phyloP scores from a whole-genome alignment of 1,140 invertebrate genomes.

The Nasonia vitripennis region DNA sequence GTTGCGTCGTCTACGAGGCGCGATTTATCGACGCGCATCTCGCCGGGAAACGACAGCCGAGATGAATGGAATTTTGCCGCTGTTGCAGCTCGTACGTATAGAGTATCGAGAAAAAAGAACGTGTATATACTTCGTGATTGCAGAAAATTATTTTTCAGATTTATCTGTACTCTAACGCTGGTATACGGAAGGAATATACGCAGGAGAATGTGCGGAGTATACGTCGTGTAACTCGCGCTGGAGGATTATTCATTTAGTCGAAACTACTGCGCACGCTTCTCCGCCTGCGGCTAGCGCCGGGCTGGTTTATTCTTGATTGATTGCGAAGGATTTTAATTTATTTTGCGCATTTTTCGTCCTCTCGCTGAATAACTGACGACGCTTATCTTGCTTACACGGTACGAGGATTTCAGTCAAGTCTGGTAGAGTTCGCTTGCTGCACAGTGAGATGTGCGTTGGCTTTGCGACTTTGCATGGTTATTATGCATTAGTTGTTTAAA shows the following conservation, averaged over 20 bases:
- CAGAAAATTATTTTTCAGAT: not conserved
- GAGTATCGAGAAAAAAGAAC: not conserved
- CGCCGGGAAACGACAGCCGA: not conserved
- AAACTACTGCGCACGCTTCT: not conserved
- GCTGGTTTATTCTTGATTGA: not conserved
- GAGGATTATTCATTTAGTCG: slow-evolving; percentile 1
- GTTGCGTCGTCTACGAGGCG: not conserved
- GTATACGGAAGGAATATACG: not conserved
- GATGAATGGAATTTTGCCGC: not conserved
- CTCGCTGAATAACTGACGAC: not conserved
- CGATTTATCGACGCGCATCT: not conserved
- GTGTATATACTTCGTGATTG: not conserved
- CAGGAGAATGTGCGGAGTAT: not conserved
- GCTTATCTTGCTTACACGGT: not conserved
- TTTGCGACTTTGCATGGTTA: not conserved
- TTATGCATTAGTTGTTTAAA: not conserved
- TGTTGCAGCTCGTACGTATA: not conserved
- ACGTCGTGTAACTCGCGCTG: not conserved
- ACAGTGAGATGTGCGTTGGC: not conserved
- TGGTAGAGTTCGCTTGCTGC: not conserved
- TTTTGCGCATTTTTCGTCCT: not conserved
- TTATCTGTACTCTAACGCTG: not conserved
- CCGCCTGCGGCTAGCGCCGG: not conserved
- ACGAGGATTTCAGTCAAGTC: not conserved
- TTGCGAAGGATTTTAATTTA: not conserved